Conservation (phyloP, 2,113 vertebrate species). For the Nothocercus julius region DNA sequence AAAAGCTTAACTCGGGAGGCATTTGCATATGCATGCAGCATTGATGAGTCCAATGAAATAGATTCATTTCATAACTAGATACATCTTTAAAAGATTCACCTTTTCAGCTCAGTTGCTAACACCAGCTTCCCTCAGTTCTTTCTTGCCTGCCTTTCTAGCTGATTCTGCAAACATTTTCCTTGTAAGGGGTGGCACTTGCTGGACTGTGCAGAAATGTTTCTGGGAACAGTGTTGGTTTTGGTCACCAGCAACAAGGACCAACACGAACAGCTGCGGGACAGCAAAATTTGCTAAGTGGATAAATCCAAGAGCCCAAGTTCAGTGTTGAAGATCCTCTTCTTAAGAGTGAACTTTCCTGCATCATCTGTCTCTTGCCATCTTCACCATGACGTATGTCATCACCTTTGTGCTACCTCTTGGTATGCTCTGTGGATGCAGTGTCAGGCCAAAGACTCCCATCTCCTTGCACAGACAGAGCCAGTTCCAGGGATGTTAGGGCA, state of each 20-base stretch:
- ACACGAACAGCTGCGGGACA: background rate
- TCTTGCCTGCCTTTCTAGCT: background rate
- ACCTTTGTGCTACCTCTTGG: background rate
- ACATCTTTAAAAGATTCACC: background rate
- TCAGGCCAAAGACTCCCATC: background rate
- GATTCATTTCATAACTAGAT: background rate
- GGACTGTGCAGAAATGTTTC: background rate
- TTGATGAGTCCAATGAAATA: constrained; percentile 12
- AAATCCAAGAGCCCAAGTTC: background rate
- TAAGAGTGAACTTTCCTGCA: background rate
- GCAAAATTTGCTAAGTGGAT: background rate
- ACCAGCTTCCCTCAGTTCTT: background rate
- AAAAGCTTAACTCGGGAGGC: constrained; percentile 49
- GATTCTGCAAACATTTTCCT: background rate
- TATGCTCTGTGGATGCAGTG: background rate
- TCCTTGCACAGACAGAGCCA: background rate
- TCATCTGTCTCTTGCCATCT: background rate
- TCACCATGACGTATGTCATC: background rate
- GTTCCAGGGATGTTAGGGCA: background rate
- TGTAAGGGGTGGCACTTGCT: background rate
- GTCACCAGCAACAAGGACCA: background rate
- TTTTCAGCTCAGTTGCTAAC: background rate
- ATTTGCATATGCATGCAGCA: constrained; percentile 38
- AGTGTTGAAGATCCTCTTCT: background rate
- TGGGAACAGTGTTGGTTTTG: background rate